Conservation (phyloP, 2,888 invertebrate genomes). For the Campoletis raptor region DNA sequence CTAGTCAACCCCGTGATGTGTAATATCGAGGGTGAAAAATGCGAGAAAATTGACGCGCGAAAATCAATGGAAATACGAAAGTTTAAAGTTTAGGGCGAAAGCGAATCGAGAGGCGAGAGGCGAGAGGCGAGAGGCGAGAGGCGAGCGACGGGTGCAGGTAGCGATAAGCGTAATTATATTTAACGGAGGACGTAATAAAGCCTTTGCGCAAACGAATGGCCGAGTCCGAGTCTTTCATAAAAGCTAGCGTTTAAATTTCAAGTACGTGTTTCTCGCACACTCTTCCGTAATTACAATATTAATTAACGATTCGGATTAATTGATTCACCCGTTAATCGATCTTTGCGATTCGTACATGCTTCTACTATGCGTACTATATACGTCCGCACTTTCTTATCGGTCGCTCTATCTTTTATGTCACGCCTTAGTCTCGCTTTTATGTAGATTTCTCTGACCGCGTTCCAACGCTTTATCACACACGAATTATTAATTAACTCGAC, state of each 20-base stretch:
- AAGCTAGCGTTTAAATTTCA: slow-evolving; percentile 23
- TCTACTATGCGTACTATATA: not conserved
- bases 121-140: too few relatives aligned
- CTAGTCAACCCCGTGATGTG: slow-evolving; percentile 44
- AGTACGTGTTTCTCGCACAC: slow-evolving; percentile 53
- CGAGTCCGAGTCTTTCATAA: slow-evolving; percentile 22
- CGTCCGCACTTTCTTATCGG: slow-evolving; percentile 33
- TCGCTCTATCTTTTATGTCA: slow-evolving; percentile 21
- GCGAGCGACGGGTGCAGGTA: slow-evolving; percentile 56
- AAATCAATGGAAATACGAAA: too few relatives aligned
- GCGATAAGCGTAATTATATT: slow-evolving; percentile 81
- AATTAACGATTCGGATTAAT: slow-evolving; percentile 79
- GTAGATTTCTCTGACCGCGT: slow-evolving; percentile 27
- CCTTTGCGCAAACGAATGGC: slow-evolving; percentile 76
- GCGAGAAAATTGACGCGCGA: slow-evolving; percentile 39
- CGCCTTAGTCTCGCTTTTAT: slow-evolving; percentile 37
- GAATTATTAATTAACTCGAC: slow-evolving; percentile 54
- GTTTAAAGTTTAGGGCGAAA: slow-evolving; percentile 70
- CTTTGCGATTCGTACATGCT: slow-evolving; percentile 41
- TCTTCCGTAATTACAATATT: slow-evolving; percentile 78
- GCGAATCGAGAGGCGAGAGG: slow-evolving; percentile 61
- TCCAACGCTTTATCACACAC: slow-evolving; percentile 14
- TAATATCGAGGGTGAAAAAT: slow-evolving; percentile 18
- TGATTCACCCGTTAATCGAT: slow-evolving; percentile 73
- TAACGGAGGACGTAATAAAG: slow-evolving; percentile 77